Base-by-base conservation (phyloP, 2,888 invertebrate species). In the Arrhopalites spinosus region DNA sequence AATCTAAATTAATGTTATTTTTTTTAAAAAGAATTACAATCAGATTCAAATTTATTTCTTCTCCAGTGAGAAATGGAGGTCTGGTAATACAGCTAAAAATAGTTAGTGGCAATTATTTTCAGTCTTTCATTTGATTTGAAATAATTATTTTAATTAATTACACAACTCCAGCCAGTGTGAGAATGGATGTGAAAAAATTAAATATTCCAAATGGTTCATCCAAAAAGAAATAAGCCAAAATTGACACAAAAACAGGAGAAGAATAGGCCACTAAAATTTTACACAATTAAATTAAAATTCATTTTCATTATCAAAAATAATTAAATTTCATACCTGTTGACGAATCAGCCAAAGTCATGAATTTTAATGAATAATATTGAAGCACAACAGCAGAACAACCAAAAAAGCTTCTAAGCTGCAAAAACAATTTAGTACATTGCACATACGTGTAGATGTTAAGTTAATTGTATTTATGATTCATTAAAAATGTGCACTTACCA, bases 131-230 rank as follows among this genome's bases (percentile, higher is more conserved):
- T 36, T 36, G 11, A 36, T 7, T 36, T 36, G 3, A 36, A 36
- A 36, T 36, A 11, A 7, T 3, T 36, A 36, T 36, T 36, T 36
- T 36, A 36, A 36, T 36, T 36, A 36, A 3, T 36, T 11, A 36
- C 36, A 25, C 69, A 1, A 69, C 69, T n/a, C 69, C 69, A 15
- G 29, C 25, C 15, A 69, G 50, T 3, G 69, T 47, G 15, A 69
- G 45, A 15, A 69, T 20, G 3, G 53, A 27, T 17, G 50, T 47
- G 29, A 69, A 30, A 15, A 69, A 27, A 20, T 17, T 13, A 27
- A 69, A 69, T 1, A 69, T 50, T 30, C 69, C 69, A 27, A 50
- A 50, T 17, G 69, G 69, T 47, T 69, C 69, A n/a, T 50, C 69
- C 3, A 69, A 50, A 27, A 69, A 53, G 20, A 69, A 53, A 20